A percentile compares a stretch with the other conserved stretches of the same genome.
These are phyloP conservation scores for Drosophila colorata DNA, from an alignment of 2,888 invertebrate species.

Conservation along the genomic window DNA sequence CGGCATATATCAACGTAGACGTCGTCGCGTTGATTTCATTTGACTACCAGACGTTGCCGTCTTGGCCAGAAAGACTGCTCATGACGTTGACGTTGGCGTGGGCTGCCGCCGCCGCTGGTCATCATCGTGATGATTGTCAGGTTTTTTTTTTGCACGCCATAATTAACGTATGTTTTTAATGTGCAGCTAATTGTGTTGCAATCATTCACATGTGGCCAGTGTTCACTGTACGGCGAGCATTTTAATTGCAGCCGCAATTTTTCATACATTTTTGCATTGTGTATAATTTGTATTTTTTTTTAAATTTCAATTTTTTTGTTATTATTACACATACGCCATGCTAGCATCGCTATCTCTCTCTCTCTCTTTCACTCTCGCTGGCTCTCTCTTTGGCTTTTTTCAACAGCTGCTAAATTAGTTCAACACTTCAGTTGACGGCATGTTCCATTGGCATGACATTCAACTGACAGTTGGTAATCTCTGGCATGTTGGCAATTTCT, in stretches of 20 bases:
- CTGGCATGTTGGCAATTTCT: constrained; percentile 84
- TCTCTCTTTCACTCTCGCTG: constrained; percentile 2
- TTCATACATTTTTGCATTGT: constrained; percentile 53
- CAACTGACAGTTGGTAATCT: constrained; percentile 85
- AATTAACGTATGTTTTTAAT: constrained; percentile 82
- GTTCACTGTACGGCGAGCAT: constrained; percentile 62
- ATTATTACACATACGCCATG: constrained; percentile 74
- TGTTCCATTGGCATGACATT: constrained; percentile 84
- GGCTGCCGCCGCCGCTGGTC: constrained; percentile 55
- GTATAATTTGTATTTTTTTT: constrained; percentile 60
- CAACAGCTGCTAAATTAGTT: constrained; percentile 85
- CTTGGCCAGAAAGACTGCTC: constrained; percentile 19
- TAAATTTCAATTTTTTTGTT: constrained; percentile 53
- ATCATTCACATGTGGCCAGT: constrained; percentile 48
- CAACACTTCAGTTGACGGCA: constrained; percentile 85
- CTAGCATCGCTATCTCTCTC: constrained; percentile 24
- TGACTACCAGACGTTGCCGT: constrained; percentile 63
- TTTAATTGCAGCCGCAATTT: constrained; percentile 77
- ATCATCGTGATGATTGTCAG: constrained; percentile 50
- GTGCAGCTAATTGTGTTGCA: constrained; percentile 84
- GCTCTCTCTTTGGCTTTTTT: constrained; percentile 61
- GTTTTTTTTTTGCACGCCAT: constrained; percentile 63
- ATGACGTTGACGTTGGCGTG: constrained; percentile 54
- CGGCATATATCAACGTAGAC: constrained; percentile 60
- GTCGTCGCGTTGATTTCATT: constrained; percentile 79